These are phyloP conservation scores for Myrmophylax atrothorax DNA, from an alignment of 2,113 vertebrate species.

Conservation along the genomic window DNA sequence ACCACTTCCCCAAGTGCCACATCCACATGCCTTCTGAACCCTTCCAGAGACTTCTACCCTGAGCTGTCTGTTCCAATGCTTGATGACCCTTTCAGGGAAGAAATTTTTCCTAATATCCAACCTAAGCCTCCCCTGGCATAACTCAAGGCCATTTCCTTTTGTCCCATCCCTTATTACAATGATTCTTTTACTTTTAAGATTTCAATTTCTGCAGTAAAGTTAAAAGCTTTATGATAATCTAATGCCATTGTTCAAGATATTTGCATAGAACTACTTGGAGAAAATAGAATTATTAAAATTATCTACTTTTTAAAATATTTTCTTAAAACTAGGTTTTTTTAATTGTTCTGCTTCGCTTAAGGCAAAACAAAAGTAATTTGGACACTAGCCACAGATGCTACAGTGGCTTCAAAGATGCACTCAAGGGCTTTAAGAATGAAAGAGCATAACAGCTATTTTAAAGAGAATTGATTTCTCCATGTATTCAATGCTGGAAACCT, in stretches of 20 bases:
- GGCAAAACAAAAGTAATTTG: neutral
- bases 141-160: neutral
- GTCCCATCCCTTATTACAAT: neutral
- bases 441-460: neutral
- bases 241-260: neutral
- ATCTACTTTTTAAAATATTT: neutral
- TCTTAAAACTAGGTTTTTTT: neutral
- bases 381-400: neutral
- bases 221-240: neutral
- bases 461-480: constrained; percentile 48
- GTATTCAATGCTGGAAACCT: constrained; percentile 10
- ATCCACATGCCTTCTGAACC: accelerated
- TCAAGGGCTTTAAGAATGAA: constrained; percentile 1
- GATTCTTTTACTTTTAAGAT: neutral
- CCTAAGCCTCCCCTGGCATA: neutral
- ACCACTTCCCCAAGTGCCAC: neutral
- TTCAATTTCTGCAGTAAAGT: neutral
- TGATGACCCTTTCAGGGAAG: neutral
- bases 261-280: neutral
- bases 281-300: neutral
- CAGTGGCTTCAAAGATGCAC: neutral
- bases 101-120: neutral
- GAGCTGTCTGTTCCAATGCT: neutral
- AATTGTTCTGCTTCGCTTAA: neutral
- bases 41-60: too few species aligned